Percentiles rank a stretch among this genome's conserved stretches.
Conservation (phyloP, 2,113 vertebrate genomes). For the Tachysurus fulvidraco region DNA sequence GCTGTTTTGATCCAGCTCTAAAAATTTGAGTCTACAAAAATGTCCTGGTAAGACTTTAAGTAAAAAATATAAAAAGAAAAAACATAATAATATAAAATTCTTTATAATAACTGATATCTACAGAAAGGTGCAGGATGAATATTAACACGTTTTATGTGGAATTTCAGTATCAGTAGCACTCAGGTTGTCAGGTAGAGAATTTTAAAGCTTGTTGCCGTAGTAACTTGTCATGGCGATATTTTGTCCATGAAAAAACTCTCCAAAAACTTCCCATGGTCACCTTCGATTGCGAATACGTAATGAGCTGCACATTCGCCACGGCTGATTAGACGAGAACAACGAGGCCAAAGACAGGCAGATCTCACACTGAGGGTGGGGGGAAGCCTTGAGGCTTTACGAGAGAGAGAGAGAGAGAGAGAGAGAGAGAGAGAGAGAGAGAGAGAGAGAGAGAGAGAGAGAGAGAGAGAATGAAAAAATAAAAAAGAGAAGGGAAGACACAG, state of each 20-base stretch:
- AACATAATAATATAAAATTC: neutral
- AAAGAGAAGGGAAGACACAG: neutral
- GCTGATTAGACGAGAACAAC: constrained; percentile 90
- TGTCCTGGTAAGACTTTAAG: neutral
- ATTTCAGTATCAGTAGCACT: constrained; percentile 21
- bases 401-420: neutral
- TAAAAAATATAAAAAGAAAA: neutral
- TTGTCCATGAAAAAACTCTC: constrained; percentile 47
- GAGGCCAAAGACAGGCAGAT: constrained; percentile 78
- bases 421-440: constrained; percentile 2
- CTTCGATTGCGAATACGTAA: constrained; percentile 81
- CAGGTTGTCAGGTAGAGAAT: constrained; percentile 72
- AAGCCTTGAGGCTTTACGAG: constrained; percentile 76
- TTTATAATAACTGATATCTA: neutral
- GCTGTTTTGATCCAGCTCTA: neutral
- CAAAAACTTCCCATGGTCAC: constrained; percentile 85
- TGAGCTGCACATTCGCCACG: constrained; percentile 84
- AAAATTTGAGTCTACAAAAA: neutral
- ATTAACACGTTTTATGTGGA: neutral
- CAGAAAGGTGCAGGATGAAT: constrained; percentile 1
- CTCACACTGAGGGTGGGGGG: constrained; percentile 81
- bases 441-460: neutral
- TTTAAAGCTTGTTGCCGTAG: constrained; percentile 57
- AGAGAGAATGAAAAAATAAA: neutral
- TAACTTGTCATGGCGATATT: constrained; percentile 16